Conservation (phyloP, 1,140 invertebrate genomes). For the Drusus annulatus region DNA sequence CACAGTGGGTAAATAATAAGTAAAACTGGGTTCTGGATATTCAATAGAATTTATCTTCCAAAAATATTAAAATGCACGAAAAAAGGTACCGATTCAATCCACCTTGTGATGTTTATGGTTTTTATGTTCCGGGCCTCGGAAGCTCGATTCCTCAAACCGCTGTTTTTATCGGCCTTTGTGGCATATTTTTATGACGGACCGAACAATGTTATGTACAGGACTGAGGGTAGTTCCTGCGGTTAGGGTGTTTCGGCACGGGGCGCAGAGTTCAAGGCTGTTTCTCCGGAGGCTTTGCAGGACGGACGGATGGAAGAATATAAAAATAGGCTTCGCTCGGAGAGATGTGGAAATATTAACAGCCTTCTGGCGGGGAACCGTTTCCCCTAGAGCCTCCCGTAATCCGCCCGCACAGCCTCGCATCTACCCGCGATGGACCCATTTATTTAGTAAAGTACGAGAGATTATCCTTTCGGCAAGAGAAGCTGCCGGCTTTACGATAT, state of each 20-base stretch:
- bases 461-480: background rate
- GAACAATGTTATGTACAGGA: conserved; percentile 9
- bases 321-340: background rate
- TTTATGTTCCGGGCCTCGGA: background rate
- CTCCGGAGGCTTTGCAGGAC: no score
- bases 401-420: background rate
- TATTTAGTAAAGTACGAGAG: background rate
- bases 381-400: background rate
- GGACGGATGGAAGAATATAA: conserved; percentile 11
- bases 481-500: background rate
- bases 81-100: no score
- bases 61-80: no score
- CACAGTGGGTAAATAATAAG: no score
- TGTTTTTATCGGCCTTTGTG: conserved; percentile 5
- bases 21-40: no score
- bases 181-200: conserved; percentile 18
- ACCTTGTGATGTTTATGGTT: no score
- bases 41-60: no score
- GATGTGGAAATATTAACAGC: background rate
- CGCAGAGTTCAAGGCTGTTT: background rate
- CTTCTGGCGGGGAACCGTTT: background rate
- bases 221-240: no score
- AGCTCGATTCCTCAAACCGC: background rate
- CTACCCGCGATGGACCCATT: background rate
- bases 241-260: no score